Evolutionary conservation across 2,113 vertebrate species (phyloP), one percentile per base, ranked within the genome.

Genomic region (Macheiramphus alcinus): DNA sequence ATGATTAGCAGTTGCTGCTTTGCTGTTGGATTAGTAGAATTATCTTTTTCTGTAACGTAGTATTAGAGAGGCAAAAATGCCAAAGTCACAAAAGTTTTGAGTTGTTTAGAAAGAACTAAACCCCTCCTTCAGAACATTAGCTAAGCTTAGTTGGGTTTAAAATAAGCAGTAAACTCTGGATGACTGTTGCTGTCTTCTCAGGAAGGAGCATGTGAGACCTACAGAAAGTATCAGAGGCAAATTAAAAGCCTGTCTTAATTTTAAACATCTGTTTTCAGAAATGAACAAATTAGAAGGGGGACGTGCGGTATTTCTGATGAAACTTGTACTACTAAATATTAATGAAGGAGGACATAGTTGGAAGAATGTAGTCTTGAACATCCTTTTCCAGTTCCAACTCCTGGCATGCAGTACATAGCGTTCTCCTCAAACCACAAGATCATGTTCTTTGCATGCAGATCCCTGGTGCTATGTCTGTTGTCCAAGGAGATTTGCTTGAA

Each of bases 261-360:
- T 96, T 96, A 96, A 97, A 97, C 88, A 85, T 95, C 63, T 94
- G 68, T 78, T 97, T 96, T 94, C 63, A 78, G 86, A 97, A 97
- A 74, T 93, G 86, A 80, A 22, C 26, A 93, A 63, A 82, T 62
- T 93, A 56, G 87, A 67, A 86, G 61, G 84, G 79, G 79, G 53
- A 88, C 75, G 34, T 90, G 91, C 67, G 61, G 65, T 80, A 56
- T 71, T 52, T 76, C 19, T 94, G 92, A 82, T 96, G 96, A 97
- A 97, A 96, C 88, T 75, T 95, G 70, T 96, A 65, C 53, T 42
- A 80, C 74, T 94, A 50, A 97, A 87, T 91, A 80, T 16, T 88
- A 94, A 81, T 50, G 93, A 63, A 88, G 70, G 75, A 80, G 59
- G 61, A 56, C 75, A 50, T 25, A 52, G 25, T 36, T 96, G 80